A percentile compares a stretch with the other conserved stretches of the same genome.
phyloP scores from a whole-genome alignment of 2,113 vertebrate genomes.

The Indri indri region DNA sequence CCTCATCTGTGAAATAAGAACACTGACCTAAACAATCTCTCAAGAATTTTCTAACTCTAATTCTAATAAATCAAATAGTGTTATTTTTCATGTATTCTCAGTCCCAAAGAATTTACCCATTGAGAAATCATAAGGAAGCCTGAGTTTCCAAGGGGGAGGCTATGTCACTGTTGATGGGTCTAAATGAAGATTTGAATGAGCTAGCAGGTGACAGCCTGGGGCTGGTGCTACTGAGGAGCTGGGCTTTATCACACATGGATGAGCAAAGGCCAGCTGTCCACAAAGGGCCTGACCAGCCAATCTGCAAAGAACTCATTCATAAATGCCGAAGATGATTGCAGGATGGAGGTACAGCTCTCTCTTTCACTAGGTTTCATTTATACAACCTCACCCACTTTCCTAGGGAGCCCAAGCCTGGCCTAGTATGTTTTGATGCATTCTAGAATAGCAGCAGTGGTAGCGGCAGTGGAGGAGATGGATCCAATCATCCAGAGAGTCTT shows the following conservation, averaged over 20 bases:
- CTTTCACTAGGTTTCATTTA: not conserved
- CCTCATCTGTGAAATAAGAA: not conserved
- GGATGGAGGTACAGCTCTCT: not conserved
- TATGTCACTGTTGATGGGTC: not conserved
- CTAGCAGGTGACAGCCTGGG: not conserved
- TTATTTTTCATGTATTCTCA: not conserved
- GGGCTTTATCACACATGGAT: not conserved
- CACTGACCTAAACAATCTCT: not conserved
- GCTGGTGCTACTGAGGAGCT: not conserved
- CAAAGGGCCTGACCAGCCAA: too few relatives aligned
- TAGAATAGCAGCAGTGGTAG: not conserved
- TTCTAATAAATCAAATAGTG: not conserved
- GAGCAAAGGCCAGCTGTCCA: not conserved
- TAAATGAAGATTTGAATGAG: not conserved
- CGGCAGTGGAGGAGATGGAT: not conserved
- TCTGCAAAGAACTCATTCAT: not conserved
- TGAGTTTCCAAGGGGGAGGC: not conserved
- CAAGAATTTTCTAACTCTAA: not conserved
- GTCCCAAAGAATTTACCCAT: not conserved
- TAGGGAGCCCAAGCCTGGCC: not conserved
- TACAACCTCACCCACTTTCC: not conserved
- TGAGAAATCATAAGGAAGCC: not conserved
- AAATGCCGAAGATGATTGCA: not conserved
- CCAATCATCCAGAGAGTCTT: not conserved
- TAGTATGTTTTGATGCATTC: not conserved